These are phyloP conservation scores for Clavelina lepadiformis DNA, from an alignment of 23 tunicate species.

Conservation along the genomic window DNA sequence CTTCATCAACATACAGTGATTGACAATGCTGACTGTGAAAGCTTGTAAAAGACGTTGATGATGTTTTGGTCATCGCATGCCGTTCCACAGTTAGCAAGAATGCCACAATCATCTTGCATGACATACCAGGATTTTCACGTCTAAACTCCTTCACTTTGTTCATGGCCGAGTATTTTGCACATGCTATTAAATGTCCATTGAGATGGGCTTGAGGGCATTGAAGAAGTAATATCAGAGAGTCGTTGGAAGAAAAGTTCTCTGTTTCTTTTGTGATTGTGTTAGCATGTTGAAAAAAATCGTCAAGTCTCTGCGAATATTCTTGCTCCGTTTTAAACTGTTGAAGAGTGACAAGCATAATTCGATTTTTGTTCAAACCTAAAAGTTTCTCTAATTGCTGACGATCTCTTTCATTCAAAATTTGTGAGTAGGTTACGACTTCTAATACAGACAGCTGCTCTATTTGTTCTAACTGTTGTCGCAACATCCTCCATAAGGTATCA, in stretches of 20 bases:
- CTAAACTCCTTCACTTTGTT: conserved; percentile 39
- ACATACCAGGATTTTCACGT: neutral
- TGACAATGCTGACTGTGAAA: conserved; percentile 25
- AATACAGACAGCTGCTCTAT: no score
- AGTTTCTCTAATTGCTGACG: conserved; percentile 13
- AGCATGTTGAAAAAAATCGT: conserved; percentile 14
- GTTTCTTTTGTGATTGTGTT: neutral
- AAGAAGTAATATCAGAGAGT: conserved; percentile 26
- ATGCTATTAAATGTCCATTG: conserved; percentile 37
- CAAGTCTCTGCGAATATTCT: conserved; percentile 18
- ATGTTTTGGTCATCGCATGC: neutral
- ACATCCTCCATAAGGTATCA: conserved; percentile 8
- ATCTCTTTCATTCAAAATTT: conserved; percentile 33
- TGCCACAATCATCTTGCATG: conserved; percentile 3
- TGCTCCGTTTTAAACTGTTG: conserved; percentile 44
- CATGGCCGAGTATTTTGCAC: conserved; percentile 52
- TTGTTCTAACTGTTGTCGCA: neutral
- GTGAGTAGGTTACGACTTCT: conserved; percentile 46
- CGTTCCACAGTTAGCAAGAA: conserved; percentile 48
- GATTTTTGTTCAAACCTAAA: conserved; percentile 10
- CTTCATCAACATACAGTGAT: conserved; percentile 46
- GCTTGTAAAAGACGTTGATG: conserved; percentile 8
- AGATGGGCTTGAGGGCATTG: conserved; percentile 52
- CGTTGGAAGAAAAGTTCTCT: neutral
- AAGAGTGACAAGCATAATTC: conserved; percentile 45